Percentiles rank a stretch among this genome's conserved stretches.
Conservation (phyloP, 2,797 vertebrate genomes). For the Ambastaia sidthimunki region DNA sequence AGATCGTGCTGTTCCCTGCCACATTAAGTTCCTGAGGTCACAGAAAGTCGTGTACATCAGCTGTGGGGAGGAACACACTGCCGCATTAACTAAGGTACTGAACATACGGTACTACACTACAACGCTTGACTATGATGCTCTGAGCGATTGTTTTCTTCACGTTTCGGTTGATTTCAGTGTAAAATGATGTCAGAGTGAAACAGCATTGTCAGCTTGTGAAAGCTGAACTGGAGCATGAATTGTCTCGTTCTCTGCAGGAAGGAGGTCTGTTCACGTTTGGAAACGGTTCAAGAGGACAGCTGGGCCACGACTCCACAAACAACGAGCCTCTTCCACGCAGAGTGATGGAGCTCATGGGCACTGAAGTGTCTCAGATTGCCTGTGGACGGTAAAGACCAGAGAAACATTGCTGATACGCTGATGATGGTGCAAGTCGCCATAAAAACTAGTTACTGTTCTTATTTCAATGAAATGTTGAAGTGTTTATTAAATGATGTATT, state of each 20-base stretch:
- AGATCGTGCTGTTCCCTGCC: constrained; percentile 94
- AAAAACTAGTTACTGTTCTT: no score
- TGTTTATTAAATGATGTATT: no score
- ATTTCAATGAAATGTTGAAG: no score
- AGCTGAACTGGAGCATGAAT: background rate
- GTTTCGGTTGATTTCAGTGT: background rate
- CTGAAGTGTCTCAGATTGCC: constrained; percentile 89
- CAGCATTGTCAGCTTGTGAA: background rate
- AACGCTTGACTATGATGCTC: no score
- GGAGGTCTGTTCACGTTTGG: constrained; percentile 93
- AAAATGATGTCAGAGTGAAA: background rate
- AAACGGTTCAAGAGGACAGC: constrained; percentile 85
- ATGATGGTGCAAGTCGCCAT: no score
- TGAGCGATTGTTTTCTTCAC: background rate
- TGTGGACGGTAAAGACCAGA: constrained; percentile 82
- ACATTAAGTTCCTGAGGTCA: constrained; percentile 92
- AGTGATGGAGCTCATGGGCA: constrained; percentile 91
- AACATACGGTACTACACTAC: background rate
- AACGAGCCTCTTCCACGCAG: constrained; percentile 88
- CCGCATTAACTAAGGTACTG: constrained; percentile 93
- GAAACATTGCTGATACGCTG: background rate
- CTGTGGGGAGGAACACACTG: constrained; percentile 95
- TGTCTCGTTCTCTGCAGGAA: constrained; percentile 71
- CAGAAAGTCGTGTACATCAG: constrained; percentile 97
- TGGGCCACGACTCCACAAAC: constrained; percentile 88